Base-by-base conservation (phyloP, 2,888 invertebrate species). In the Melikaiella ostensackeni region DNA sequence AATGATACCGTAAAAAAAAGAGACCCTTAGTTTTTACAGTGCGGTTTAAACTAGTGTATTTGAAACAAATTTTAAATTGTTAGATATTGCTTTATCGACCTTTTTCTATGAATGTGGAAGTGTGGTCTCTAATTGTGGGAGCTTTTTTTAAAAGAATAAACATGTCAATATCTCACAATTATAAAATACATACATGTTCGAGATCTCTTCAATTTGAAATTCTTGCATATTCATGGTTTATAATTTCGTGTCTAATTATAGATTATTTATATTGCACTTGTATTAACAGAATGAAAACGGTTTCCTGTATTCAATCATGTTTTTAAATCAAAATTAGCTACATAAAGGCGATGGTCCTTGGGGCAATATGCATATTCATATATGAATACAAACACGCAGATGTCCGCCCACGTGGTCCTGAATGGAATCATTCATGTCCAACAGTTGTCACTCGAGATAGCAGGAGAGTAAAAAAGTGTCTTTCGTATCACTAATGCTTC, bases 401-500 rank as follows among this genome's bases (percentile, higher is more conserved):
- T 78, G 74, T 81, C 82, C 85, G 81, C 78, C 83, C 81, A 81
- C 80, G 80, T 80, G 81, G 79, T 80, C 75, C 84, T 88, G 81
- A 87, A 88, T 88, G 86, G 87, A 86, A 85, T 88, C 88, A 87
- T 88, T 88, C 86, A 88, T 85, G 84, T 85, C 79, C 78, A 82
- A 84, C 35, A 59, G 50, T 75, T 50, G 75, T 66, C 66, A 66
- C 66, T 66, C 27, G 66, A 66, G 66, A 66, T 66, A 66, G 42
- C 66, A 66, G 16, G 66, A 66, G 46, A 27, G 27, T 66, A 66
- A 66, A 64, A 64, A 66, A 66, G 27, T 66, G n/a, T 66, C 66
- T 66, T 42, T 66, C 46, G 42, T 46, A 66, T 42, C 16, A 46
- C 46, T 46, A 46, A 66, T 30, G 66, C 19, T 42, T 66, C 64